Conservation (phyloP, 53 echinoderm and acorn worm genomes). For the Crossaster papposus region DNA sequence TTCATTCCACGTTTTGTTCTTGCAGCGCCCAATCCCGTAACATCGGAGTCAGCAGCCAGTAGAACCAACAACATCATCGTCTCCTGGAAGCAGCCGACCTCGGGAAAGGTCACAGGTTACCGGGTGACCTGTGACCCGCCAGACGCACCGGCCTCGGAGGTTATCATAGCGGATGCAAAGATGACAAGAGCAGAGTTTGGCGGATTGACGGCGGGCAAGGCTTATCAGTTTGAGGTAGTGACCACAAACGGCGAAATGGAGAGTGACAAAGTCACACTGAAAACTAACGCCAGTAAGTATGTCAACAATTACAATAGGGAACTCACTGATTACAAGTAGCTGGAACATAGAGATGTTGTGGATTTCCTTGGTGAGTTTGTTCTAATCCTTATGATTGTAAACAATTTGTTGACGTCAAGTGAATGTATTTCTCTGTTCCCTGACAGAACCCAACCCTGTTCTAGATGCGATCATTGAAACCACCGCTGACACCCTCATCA, state of each 20-base stretch:
- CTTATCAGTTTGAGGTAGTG: conserved; percentile 75
- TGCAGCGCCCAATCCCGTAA: conserved; percentile 78
- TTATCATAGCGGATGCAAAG: conserved; percentile 75
- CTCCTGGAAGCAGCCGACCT: conserved; percentile 78
- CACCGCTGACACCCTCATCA: conserved; percentile 67
- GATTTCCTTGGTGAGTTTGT: no score
- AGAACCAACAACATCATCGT: conserved; percentile 72
- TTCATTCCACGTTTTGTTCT: neutral
- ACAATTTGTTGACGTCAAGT: neutral
- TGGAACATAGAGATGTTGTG: no score
- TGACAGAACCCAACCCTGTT: conserved; percentile 75
- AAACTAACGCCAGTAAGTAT: conserved; percentile 82
- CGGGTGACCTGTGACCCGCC: conserved; percentile 85
- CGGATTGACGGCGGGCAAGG: conserved; percentile 73
- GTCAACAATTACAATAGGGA: neutral
- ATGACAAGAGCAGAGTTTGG: conserved; percentile 72
- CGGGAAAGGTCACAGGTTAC: conserved; percentile 73
- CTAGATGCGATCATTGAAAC: conserved; percentile 65
- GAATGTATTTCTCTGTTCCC: neutral
- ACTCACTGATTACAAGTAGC: no score
- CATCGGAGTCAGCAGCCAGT: conserved; percentile 61
- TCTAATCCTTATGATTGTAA: no score
- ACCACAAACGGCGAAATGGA: conserved; percentile 71
- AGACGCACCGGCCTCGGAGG: conserved; percentile 72
- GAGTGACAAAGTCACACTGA: conserved; percentile 69